Evolutionary conservation across 2,113 vertebrate species (phyloP), one percentile per base, ranked within the genome.

Genomic region (Xiphias gladius): DNA sequence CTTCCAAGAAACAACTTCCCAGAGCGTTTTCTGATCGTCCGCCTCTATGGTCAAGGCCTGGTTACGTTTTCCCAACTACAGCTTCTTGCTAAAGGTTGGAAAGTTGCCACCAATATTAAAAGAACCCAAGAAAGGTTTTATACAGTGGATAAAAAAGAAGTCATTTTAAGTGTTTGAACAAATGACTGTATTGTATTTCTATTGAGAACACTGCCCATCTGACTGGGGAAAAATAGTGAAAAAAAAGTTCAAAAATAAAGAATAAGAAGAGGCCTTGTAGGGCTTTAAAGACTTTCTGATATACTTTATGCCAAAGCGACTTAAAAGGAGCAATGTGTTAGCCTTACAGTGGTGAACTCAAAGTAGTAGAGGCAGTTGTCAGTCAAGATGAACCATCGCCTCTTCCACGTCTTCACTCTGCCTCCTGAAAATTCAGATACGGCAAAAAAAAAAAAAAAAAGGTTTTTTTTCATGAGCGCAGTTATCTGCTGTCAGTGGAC

Each of bases 331-430:
- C n/a, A 7, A 9, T 13, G 30, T 9, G 2, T 17, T 26, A 48
- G 41, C 16, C 93, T 94, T 86, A 96, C 95, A 2, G 94, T 88
- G 67, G 94, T 95, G 86, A 71, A 94, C 76, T 96, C 94, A 66
- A 95, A 95, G 82, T 95, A 95, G 79, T 96, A 96, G 0, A 96
- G 93, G 61, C 96, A 96, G 93, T 91, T 96, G 86, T 96, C 96
- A 1, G 96, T 96, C 68, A 96, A 89, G 78, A 96, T 96, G 73
- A 96, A 96, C 95, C 95, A 96, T 50, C 95, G 88, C 4, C 95
- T 93, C 82, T 96, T 96, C 96, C 96, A 96, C 1, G 96, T 96
- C 81, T 96, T 96, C 19, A 96, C 95, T 11, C 95, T 85, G 11
- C 96, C 96, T 17, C 96, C 96, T 96, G 82, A 39, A n/a, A 66